A percentile compares a stretch with the other conserved stretches of the same genome.
Conservation (phyloP, 2,888 invertebrate genomes). For the Drosophila mimetica region DNA sequence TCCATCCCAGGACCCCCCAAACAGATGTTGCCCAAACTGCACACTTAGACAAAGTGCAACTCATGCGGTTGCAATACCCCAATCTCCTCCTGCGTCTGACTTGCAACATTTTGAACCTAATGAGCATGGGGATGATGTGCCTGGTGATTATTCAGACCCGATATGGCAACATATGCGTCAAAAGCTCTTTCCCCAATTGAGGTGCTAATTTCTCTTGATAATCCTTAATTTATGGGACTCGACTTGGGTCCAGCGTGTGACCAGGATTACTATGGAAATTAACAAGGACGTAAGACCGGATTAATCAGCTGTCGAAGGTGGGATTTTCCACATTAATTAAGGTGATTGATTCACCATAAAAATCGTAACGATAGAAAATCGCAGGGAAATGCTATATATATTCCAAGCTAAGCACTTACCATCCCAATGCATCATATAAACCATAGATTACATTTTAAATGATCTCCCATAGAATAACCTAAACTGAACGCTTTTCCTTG, state of each 20-base stretch:
- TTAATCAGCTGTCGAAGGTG: background rate
- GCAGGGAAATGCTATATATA: too few relatives aligned
- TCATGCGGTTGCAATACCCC: conserved; percentile 61
- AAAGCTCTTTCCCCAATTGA: conserved; percentile 30
- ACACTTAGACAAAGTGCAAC: conserved; percentile 69
- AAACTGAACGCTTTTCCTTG: background rate
- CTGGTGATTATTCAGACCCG: conserved; percentile 23
- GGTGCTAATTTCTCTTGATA: conserved; percentile 61
- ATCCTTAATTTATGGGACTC: conserved; percentile 67
- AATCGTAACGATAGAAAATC: background rate
- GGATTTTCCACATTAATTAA: conserved; percentile 3
- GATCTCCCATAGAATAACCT: background rate
- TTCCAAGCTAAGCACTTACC: too few relatives aligned
- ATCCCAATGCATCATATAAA: background rate
- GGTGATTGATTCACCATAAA: conserved; percentile 1
- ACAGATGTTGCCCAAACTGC: conserved; percentile 31
- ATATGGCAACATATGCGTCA: conserved; percentile 41
- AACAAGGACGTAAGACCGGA: conserved; percentile 10
- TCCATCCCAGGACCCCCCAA: conserved; percentile 7
- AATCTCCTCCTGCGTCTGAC: conserved; percentile 7
- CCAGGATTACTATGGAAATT: conserved; percentile 11
- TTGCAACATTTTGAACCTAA: conserved; percentile 20
- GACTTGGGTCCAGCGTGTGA: background rate
- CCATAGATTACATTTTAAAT: background rate
- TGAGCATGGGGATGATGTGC: conserved; percentile 18